phyloP scores from a whole-genome alignment of 2,797 vertebrate species.

The Sebastes hubbsi region DNA sequence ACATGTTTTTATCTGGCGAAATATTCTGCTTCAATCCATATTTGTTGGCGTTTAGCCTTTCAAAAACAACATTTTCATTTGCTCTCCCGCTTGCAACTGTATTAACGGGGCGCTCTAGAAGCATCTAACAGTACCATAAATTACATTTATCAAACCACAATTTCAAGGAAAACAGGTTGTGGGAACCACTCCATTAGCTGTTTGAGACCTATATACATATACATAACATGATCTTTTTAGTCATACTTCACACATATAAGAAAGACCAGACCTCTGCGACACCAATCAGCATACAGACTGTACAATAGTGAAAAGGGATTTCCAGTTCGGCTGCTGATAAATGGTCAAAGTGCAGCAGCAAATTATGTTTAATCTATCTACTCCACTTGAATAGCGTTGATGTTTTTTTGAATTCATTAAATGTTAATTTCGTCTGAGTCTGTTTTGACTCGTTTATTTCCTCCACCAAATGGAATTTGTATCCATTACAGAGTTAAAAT shows the following conservation, averaged over 20 bases:
- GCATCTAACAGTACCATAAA: no score
- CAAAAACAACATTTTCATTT: no score
- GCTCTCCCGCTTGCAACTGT: no score
- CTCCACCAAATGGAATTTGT: neutral
- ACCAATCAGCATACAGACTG: neutral
- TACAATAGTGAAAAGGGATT: constrained; percentile 9
- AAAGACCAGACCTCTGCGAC: neutral
- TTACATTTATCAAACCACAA: no score
- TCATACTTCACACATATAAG: neutral
- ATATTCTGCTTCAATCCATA: no score
- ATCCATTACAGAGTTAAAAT: neutral
- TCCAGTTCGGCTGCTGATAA: neutral
- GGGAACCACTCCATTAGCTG: neutral
- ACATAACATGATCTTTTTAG: neutral
- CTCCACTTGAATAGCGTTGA: neutral
- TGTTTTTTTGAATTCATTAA: neutral
- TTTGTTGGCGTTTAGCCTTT: no score
- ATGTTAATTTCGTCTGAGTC: neutral
- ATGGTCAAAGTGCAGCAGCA: neutral
- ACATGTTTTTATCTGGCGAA: no score
- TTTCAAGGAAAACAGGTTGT: no score
- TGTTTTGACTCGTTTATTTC: neutral
- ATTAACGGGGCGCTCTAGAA: no score
- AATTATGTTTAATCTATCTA: constrained; percentile 11
- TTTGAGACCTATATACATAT: neutral